A percentile compares a stretch with the other conserved stretches of the same genome.
Evolutionary conservation across 2,888 invertebrate species (phyloP).

Genomic region (Sarcophaga rosellei): DNA sequence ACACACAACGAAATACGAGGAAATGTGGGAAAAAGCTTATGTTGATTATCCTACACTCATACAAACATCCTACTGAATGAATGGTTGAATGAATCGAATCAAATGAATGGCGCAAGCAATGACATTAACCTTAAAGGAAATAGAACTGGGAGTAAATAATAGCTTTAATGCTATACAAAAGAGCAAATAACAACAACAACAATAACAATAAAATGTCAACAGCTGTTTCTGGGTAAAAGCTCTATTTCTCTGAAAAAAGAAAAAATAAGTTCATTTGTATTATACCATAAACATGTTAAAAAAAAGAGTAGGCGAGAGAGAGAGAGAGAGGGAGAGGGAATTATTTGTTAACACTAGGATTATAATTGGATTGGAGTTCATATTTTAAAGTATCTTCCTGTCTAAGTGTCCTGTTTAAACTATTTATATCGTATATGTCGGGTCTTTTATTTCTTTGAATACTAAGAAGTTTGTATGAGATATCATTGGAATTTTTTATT

Average conservation of each 20-base stretch:
- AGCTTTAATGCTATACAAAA: constrained; percentile 37
- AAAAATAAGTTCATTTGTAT: not conserved
- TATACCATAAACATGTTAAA: too few relatives aligned
- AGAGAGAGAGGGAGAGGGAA: not conserved
- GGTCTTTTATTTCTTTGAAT: too few relatives aligned
- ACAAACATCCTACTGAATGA: not conserved
- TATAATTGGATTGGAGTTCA: too few relatives aligned
- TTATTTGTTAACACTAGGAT: constrained; percentile 23
- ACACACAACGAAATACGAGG: not conserved
- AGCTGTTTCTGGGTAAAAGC: constrained; percentile 62
- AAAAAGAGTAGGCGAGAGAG: too few relatives aligned
- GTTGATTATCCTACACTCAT: not conserved
- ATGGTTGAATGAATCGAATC: constrained; percentile 16
- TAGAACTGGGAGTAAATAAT: constrained; percentile 22
- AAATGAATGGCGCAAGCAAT: constrained; percentile 42
- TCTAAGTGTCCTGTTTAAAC: too few relatives aligned
- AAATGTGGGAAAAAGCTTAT: not conserved
- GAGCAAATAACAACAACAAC: not conserved
- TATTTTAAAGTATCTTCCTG: too few relatives aligned
- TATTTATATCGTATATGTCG: too few relatives aligned
- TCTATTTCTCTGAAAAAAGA: constrained; percentile 21
- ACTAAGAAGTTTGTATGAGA: too few relatives aligned
- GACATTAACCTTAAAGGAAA: constrained; percentile 64
- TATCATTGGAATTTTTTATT: too few relatives aligned
- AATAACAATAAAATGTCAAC: constrained; percentile 33